These are phyloP conservation scores for Tetragonula clypearis DNA, from an alignment of 1,140 invertebrate genomes.

Conservation along the genomic window DNA sequence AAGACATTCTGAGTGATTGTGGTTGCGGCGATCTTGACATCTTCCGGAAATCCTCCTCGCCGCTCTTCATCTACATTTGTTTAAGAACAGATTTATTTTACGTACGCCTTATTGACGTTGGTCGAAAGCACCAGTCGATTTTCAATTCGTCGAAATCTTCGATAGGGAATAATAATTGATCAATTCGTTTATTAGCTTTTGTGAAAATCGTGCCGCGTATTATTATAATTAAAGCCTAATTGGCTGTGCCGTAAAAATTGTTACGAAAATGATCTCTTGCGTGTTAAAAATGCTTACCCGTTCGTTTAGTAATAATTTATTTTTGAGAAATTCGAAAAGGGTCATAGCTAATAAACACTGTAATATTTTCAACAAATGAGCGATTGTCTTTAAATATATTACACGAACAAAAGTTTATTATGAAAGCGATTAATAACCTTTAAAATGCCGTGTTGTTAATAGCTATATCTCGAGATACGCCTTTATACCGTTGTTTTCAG, in stretches of 20 bases:
- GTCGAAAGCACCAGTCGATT: too few species aligned
- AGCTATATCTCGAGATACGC: not conserved
- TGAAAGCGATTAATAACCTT: not conserved
- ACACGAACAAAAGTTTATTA: not conserved
- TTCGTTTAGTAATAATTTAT: not conserved
- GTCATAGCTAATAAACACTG: not conserved
- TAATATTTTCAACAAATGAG: not conserved
- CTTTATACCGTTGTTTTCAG: constrained; percentile 54
- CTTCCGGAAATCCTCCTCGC: constrained; percentile 70
- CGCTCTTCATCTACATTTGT: constrained; percentile 56
- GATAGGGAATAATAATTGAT: too few species aligned
- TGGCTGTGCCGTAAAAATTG: not conserved
- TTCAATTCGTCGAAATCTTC: not conserved
- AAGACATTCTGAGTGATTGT: constrained; percentile 82
- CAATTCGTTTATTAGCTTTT: not conserved
- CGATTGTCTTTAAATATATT: not conserved
- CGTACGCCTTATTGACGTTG: constrained; percentile 3
- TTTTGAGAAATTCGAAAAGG: not conserved
- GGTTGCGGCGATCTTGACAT: constrained; percentile 79
- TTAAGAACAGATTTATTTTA: constrained; percentile 61
- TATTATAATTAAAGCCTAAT: not conserved
- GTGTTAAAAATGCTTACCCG: not conserved
- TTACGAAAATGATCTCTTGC: not conserved
- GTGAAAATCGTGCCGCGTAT: not conserved
- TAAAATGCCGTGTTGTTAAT: not conserved